Conservation (phyloP, 1,140 invertebrate genomes). For the Chelonus insularis region DNA sequence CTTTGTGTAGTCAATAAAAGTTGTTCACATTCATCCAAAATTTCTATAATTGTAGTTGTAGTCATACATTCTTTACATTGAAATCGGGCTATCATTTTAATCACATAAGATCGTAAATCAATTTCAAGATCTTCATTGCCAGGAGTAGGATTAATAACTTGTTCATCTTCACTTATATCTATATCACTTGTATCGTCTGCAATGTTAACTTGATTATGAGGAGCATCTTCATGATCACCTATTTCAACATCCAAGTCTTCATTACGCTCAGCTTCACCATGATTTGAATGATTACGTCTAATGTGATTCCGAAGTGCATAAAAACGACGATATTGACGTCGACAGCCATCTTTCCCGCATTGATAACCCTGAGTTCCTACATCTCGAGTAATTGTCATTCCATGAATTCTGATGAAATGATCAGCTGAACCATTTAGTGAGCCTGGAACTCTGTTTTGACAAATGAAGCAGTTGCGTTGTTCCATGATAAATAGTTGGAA, state of each 20-base stretch:
- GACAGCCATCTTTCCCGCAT: background rate
- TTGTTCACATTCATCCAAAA: slow-evolving; percentile 12
- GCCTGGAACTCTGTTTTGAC: background rate
- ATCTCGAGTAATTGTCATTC: background rate
- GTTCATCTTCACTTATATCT: no score
- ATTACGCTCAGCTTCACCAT: background rate
- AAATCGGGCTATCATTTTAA: slow-evolving; percentile 10
- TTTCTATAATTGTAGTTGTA: background rate
- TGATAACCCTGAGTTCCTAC: background rate
- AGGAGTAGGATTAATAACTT: no score
- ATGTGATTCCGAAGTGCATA: background rate
- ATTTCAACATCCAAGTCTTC: background rate
- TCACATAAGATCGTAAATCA: background rate
- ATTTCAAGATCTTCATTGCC: background rate
- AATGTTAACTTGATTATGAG: no score
- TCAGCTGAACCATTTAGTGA: background rate
- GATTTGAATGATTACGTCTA: background rate
- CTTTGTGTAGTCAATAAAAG: background rate
- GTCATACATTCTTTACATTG: slow-evolving; percentile 17
- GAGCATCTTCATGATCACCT: no score
- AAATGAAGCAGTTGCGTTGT: background rate
- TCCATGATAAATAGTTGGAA: background rate
- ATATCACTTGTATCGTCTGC: no score
- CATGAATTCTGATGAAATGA: background rate
- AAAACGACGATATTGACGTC: background rate